phyloP scores from a whole-genome alignment of 2,888 invertebrate genomes.

The Tetragonisca angustula region DNA sequence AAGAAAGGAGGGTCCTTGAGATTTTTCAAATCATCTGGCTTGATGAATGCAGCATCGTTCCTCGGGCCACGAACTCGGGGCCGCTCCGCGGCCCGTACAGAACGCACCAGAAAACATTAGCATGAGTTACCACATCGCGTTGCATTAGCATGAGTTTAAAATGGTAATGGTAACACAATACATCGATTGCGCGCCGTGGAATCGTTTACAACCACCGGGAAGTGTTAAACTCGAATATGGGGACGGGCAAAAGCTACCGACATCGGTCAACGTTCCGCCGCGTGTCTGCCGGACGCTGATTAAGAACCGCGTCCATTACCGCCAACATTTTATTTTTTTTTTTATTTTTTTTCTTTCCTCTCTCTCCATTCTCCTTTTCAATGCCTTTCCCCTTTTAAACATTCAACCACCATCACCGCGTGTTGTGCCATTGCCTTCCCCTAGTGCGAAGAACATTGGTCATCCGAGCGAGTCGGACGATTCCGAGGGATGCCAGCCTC shows the following conservation, averaged over 20 bases:
- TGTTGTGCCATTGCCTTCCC: not conserved
- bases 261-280: conserved; percentile 19
- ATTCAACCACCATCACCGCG: too few relatives aligned
- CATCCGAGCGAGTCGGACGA: conserved; percentile 29
- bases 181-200: conserved; percentile 54
- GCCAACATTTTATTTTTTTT: too few relatives aligned
- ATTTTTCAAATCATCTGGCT: conserved; percentile 73
- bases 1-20: conserved; percentile 74
- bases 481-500: not conserved
- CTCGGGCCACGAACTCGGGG: conserved; percentile 66
- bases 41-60: conserved; percentile 74
- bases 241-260: conserved; percentile 18
- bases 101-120: conserved; percentile 66
- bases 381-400: not conserved
- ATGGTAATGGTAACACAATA: conserved; percentile 71
- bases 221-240: conserved; percentile 44
- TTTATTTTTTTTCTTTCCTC: too few relatives aligned
- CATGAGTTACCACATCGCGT: conserved; percentile 66
- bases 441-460: conserved; percentile 71
- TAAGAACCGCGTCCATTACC: not conserved
- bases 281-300: conserved; percentile 8
- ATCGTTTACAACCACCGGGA: conserved; percentile 26
- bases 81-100: conserved; percentile 22
- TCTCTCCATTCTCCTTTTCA: not conserved
- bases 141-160: conserved; percentile 68